These are phyloP conservation scores for Siniperca scherzeri DNA, from an alignment of 2,797 vertebrate species.

Conservation along the genomic window DNA sequence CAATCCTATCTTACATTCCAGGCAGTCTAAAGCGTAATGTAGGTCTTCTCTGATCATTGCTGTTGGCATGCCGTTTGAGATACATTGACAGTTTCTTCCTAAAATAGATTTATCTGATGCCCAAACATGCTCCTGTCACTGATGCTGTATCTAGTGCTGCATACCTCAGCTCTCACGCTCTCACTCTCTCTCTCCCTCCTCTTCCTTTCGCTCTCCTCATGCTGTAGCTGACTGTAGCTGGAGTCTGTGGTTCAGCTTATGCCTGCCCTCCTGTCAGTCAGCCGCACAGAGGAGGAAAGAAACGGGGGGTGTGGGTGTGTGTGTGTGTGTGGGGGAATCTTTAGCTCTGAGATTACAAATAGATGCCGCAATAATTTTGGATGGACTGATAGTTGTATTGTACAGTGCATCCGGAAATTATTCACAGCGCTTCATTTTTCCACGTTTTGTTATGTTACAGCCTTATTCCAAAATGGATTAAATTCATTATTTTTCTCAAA, in stretches of 20 bases:
- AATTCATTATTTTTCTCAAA: too few relatives aligned
- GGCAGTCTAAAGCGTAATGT: conserved; percentile 50
- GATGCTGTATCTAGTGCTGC: conserved; percentile 65
- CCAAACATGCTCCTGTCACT: conserved; percentile 75
- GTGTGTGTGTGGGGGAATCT: not conserved
- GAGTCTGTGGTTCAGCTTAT: conserved; percentile 66
- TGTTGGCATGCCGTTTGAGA: conserved; percentile 69
- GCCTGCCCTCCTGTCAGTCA: conserved; percentile 72
- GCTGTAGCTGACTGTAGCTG: conserved; percentile 69
- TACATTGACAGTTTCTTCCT: conserved; percentile 74
- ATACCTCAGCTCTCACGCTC: conserved; percentile 48
- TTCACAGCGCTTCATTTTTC: too few relatives aligned
- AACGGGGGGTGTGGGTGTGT: conserved; percentile 4
- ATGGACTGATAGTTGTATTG: too few relatives aligned
- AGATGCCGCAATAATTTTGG: conserved; percentile 41
- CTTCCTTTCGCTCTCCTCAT: conserved; percentile 26
- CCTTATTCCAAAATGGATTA: too few relatives aligned
- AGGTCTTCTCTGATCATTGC: conserved; percentile 73
- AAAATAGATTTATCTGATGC: conserved; percentile 79
- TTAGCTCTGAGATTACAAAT: conserved; percentile 53
- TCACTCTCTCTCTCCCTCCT: not conserved
- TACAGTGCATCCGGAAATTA: too few relatives aligned
- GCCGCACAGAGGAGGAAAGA: conserved; percentile 47
- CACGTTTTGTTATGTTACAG: too few relatives aligned
- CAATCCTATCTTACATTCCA: conserved; percentile 41